A percentile compares a stretch with the other conserved stretches of the same genome.
phyloP scores from a whole-genome alignment of 1,140 invertebrate species.

The Battus philenor region DNA sequence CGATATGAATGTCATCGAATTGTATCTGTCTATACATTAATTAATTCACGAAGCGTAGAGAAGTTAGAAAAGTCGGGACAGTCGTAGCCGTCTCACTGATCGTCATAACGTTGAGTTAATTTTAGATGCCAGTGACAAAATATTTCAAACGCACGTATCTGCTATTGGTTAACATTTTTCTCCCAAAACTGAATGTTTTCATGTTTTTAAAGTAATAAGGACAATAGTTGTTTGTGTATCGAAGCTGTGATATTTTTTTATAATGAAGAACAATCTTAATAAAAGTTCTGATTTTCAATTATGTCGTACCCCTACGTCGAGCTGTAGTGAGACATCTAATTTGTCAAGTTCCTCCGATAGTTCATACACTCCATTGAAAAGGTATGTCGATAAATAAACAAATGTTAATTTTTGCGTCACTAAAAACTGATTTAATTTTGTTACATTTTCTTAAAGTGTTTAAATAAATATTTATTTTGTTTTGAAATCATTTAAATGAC shows the following conservation, averaged over 20 bases:
- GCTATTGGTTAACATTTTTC: constrained; percentile 1
- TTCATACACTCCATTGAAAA: constrained; percentile 49
- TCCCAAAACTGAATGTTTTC: too few species aligned
- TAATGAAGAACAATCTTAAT: constrained; percentile 26
- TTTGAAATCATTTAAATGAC: too few species aligned
- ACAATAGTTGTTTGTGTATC: constrained; percentile 11
- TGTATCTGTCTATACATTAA: too few species aligned
- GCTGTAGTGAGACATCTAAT: constrained; percentile 49
- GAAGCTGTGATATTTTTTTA: constrained; percentile 24
- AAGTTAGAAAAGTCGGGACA: neutral
- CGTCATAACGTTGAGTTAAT: constrained; percentile 27
- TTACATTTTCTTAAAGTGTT: too few species aligned
- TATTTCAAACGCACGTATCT: constrained; percentile 29
- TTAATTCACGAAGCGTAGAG: too few species aligned
- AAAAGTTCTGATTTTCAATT: constrained; percentile 53
- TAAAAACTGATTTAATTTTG: too few species aligned
- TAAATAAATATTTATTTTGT: too few species aligned
- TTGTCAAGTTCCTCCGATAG: constrained; percentile 42
- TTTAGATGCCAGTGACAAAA: constrained; percentile 47
- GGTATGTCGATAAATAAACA: constrained; percentile 27
- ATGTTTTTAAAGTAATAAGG: too few species aligned
- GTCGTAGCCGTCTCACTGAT: neutral
- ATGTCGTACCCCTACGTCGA: constrained; percentile 35
- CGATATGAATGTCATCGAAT: too few species aligned
- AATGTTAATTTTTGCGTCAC: too few species aligned